Evolutionary conservation across 1,140 invertebrate species (phyloP).

Genomic region (Drosophila fuyamai): DNA sequence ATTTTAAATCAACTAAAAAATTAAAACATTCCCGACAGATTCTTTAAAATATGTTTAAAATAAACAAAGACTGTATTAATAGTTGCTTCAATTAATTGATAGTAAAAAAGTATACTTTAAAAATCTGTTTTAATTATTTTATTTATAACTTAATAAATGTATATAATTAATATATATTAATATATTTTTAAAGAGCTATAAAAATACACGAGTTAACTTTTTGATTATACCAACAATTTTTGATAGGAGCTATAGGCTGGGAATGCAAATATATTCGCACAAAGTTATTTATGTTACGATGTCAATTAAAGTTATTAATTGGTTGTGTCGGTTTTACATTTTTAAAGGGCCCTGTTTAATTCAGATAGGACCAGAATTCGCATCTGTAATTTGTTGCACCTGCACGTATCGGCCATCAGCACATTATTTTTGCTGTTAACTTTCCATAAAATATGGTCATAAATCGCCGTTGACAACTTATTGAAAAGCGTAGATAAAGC

Average conservation of each 20-base stretch:
- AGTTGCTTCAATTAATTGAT: too few species aligned
- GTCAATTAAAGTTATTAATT: conserved; percentile 2
- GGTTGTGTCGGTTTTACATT: neutral
- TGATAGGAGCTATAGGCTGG: neutral
- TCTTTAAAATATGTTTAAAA: too few species aligned
- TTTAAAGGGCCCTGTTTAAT: neutral
- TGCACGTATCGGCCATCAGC: conserved; percentile 64
- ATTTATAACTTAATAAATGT: too few species aligned
- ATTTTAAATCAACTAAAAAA: too few species aligned
- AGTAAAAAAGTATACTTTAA: too few species aligned
- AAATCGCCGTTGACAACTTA: conserved; percentile 67
- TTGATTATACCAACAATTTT: neutral
- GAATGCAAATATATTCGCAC: neutral
- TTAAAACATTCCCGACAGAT: too few species aligned
- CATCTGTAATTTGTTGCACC: conserved; percentile 41
- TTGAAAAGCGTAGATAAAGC: conserved; percentile 66
- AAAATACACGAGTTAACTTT: neutral
- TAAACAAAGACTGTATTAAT: too few species aligned
- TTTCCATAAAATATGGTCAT: conserved; percentile 68
- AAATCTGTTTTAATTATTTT: too few species aligned
- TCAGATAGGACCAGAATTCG: neutral
- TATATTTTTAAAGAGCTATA: too few species aligned
- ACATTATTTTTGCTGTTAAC: conserved; percentile 49
- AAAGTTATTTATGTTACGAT: neutral
- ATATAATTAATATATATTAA: too few species aligned